Evolutionary conservation across 92 coral and sea anemone genomes (phyloP).

Genomic region (Plumapathes pennacea): DNA sequence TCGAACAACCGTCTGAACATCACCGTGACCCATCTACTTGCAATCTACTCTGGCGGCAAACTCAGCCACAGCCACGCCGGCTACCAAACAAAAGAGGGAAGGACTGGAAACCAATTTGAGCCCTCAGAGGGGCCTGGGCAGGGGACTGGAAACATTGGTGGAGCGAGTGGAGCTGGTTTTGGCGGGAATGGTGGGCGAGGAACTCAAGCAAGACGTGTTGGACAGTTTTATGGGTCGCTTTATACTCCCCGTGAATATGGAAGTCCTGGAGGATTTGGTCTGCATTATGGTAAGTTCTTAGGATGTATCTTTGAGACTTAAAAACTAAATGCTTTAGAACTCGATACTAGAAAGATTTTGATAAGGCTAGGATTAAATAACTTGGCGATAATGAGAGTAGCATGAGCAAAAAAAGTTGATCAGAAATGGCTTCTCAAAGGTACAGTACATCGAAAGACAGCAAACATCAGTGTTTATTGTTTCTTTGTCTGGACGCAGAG

Average conservation of each 20-base stretch:
- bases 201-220: slow-evolving; percentile 49
- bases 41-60: slow-evolving; percentile 90
- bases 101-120: slow-evolving; percentile 71
- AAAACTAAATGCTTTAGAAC: too few species aligned
- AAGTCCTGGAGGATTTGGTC: slow-evolving; percentile 94
- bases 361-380: too few species aligned
- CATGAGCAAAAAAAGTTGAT: too few species aligned
- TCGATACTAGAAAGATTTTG: too few species aligned
- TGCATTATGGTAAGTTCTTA: slow-evolving; percentile 89
- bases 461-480: too few species aligned
- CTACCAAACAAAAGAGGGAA: slow-evolving; percentile 82
- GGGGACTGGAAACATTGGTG: slow-evolving; percentile 78
- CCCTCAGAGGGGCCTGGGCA: slow-evolving; percentile 96
- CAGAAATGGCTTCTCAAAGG: too few species aligned
- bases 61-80: slow-evolving; percentile 96
- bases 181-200: slow-evolving; percentile 98
- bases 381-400: too few species aligned
- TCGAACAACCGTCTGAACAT: slow-evolving; percentile 94
- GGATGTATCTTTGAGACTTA: too few species aligned
- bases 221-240: slow-evolving; percentile 84
- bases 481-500: too few species aligned
- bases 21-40: slow-evolving; percentile 71
- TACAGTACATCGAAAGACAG: too few species aligned
- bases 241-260: slow-evolving; percentile 82
- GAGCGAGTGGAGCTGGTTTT: slow-evolving; percentile 97